Percentiles rank a stretch among this genome's conserved stretches.
Conservation (phyloP, 2,797 vertebrate species). For the Etheostoma nigrum region DNA sequence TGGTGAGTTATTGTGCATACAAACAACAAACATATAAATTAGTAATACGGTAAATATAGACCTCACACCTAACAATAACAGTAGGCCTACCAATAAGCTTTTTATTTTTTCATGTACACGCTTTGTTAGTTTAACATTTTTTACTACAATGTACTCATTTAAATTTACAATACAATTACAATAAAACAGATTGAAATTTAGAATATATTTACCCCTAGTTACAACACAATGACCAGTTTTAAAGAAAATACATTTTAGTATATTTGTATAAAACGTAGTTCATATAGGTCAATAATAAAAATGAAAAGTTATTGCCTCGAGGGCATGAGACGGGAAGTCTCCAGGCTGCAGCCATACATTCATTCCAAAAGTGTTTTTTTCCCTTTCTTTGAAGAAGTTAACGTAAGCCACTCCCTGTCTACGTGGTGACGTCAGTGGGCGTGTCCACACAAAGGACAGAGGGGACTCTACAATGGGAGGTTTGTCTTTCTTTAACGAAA, state of each 20-base stretch:
- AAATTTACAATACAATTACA: not conserved
- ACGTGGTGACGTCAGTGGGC: constrained; percentile 70
- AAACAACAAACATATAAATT: not conserved
- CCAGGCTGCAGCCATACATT: too few relatives aligned
- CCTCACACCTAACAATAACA: not conserved
- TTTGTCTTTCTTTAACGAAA: constrained; percentile 59
- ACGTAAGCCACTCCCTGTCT: constrained; percentile 27
- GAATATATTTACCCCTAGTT: too few relatives aligned
- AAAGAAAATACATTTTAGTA: accelerated
- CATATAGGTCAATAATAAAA: not conserved
- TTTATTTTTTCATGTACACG: not conserved
- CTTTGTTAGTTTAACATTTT: not conserved
- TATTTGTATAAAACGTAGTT: not conserved
- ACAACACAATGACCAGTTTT: not conserved
- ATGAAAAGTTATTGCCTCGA: too few relatives aligned
- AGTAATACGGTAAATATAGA: not conserved
- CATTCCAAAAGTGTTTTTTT: constrained; percentile 7
- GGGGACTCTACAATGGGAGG: constrained; percentile 85
- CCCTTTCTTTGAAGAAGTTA: constrained; percentile 14
- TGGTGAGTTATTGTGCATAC: not conserved
- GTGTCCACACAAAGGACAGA: constrained; percentile 77
- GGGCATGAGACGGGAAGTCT: too few relatives aligned
- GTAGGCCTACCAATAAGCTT: not conserved
- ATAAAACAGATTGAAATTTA: not conserved
- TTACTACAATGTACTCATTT: not conserved